Base-by-base conservation (phyloP, 35 echinoderm and acorn worm species). In the Apostichopus japonicus region DNA sequence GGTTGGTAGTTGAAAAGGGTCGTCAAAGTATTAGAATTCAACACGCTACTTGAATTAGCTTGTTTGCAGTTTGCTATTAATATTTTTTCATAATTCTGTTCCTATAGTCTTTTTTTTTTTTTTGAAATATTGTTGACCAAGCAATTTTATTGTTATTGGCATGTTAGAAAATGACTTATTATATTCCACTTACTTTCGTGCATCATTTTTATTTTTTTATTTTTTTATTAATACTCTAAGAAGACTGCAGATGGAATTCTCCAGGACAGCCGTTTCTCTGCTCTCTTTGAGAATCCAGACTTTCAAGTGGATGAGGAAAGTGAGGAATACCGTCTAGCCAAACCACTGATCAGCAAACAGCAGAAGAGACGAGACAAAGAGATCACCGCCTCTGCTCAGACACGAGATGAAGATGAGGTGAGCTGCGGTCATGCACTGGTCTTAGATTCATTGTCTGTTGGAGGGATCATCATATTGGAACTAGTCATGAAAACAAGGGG, bases 271-370 rank as follows among this genome's bases (percentile, higher is more conserved):
- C 94, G 97, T 79, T 98, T 98, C 67, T 62, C 95, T 16, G 97
- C 93, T 0, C 93, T 98, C 1, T 98, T 98, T 65, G 94, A 98
- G 95, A 96, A 98, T 61, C 91, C 95, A 1, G 95, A 98, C 88
- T 98, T 94, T 77, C 95, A 98, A 79, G 97, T 98, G 15, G 97
- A 98, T 54, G 78, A 96, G 72, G 58, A 83, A 52, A 98, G 95
- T 55, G 97, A 96, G 72, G 94, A 94, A 24, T 98, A 89, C 71
- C 90, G 94, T 11, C 22, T 98, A 6, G 61, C 93, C 5, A 96
- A 98, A 54, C 97, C 97, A 4, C 44, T 98, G 77, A 75, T 98
- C 78, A 94, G 90, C 44, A 96, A 98, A 61, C 75, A 96, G 56
- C 90, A 96, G 54, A 96, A 94, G 83, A 90, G 92, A 65, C 70